Conservation (phyloP, 2,113 vertebrate species). For the Axis porcinus region DNA sequence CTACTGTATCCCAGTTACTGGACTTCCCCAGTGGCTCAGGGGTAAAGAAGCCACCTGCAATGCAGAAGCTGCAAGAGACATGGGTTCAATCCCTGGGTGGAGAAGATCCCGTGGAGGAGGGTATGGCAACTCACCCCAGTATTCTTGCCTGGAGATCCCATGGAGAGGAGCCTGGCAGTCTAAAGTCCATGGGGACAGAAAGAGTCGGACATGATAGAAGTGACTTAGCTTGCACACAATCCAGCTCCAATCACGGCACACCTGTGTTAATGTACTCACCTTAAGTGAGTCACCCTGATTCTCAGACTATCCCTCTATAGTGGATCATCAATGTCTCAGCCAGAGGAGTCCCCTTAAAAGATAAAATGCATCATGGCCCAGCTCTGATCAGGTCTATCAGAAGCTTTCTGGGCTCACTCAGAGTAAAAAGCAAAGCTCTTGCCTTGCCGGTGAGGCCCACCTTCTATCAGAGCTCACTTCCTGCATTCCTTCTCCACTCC, state of each 20-base stretch:
- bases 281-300: background rate
- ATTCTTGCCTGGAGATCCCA: background rate
- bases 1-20: background rate
- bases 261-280: accelerated
- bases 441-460: accelerated
- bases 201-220: background rate
- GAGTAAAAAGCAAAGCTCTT: background rate
- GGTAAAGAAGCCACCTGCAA: background rate
- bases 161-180: background rate
- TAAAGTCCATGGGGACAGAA: background rate
- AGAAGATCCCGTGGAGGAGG: background rate
- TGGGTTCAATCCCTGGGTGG: background rate
- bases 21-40: background rate
- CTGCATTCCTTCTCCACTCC: accelerated
- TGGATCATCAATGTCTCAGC: background rate
- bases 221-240: background rate
- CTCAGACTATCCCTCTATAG: accelerated
- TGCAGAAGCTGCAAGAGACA: background rate
- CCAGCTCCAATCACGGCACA: background rate
- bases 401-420: background rate
- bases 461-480: accelerated
- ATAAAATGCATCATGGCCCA: background rate
- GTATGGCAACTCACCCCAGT: background rate
- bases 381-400: accelerated
- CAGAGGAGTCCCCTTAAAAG: background rate